Evolutionary conservation across 1,140 invertebrate genomes (phyloP), one percentile per base, ranked within the genome.

Genomic region (Ruditapes philippinarum): DNA sequence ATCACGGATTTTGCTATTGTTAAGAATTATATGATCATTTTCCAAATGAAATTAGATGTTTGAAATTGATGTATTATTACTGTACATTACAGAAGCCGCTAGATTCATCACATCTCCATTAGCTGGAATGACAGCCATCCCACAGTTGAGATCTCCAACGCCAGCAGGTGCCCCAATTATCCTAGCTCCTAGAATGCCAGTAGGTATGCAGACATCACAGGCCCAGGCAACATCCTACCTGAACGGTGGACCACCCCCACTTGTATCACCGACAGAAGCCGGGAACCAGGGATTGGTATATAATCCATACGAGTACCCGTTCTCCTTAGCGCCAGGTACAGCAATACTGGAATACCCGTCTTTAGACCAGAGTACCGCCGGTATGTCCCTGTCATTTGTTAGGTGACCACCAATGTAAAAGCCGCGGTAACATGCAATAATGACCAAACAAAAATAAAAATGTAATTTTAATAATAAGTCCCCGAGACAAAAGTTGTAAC

Each of bases 231-330:
- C 91, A 33, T 83, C 93, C 33, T 51, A 51, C 28, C 25, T 94
- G n/a, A 93, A 92, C 76, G 90, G 92, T n/a, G 92, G 89, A n/a
- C 94, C 94, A 42, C 94, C 94, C 54, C 94, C 94, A 7, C 91
- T 95, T 12, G 91, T 94, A 0, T 94, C 94, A 14, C 93, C 94
- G 0, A 74, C 93, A 49, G 93, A 94, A 42, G 90, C 86, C 28
- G 90, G 79, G n/a, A 88, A 70, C 33, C 84, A 92, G 17, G 88
- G 92, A n/a, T 76, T 94, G 79, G 84, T 92, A 74, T 92, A 93
- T 80, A 94, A 93, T 76, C 94, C 94, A 1, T 94, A 94, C 54
- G 92, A 93, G 42, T 94, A 93, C 54, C 93, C 93, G 1, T 92
- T 91, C n/a, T 73, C 89, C 12, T 76, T 89, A 65, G 76, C 91